Evolutionary conservation across 30 jellyfish, hydroid and myxozoan species (phyloP), one percentile per base, ranked within the genome.

Genomic region (Calvadosia cruxmelitensis): DNA sequence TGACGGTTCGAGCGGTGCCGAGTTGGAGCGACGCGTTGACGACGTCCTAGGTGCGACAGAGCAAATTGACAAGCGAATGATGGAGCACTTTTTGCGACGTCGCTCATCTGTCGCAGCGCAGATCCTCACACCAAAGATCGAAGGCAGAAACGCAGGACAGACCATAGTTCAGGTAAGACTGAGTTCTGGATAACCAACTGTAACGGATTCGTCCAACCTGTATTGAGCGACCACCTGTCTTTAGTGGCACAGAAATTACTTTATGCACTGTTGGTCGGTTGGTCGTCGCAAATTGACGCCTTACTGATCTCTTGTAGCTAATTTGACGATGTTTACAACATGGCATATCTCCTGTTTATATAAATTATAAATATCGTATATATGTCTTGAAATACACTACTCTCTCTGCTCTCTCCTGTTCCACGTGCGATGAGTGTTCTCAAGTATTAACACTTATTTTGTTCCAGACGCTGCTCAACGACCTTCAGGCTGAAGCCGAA

Each of bases 401-500:
- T n/a, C n/a, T n/a, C n/a, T n/a, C n/a, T n/a, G n/a, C n/a, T n/a
- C n/a, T 50, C 49, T 13, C 12, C 27, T 15, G n/a, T 3, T 32
- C 27, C 42, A n/a, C 20, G 26, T 26, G 3, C 1, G 3, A 0
- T 20, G 1, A 26, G 49, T 27, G 29, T 52, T 7, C 27, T 29
- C 23, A 20, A 23, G 27, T 53, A 32, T 32, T 53, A 32, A 3
- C 68, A 53, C 68, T 53, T 10, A 29, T 29, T 76, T 2, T 27
- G 26, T 53, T 68, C 13, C 64, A 86, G 92, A 66, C 80, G 2
- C 51, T 79, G 67, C 81, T 86, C 27, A 70, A 70, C 31, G 94
- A 75, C 62, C 73, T 86, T 52, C 92, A 79, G 52, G 74, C 73
- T 29, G 96, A 86, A 53, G 96, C 96, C 20, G 94, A 79, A 66